Evolutionary conservation across 2,113 vertebrate genomes (phyloP).

Genomic region (Trichechus manatus): DNA sequence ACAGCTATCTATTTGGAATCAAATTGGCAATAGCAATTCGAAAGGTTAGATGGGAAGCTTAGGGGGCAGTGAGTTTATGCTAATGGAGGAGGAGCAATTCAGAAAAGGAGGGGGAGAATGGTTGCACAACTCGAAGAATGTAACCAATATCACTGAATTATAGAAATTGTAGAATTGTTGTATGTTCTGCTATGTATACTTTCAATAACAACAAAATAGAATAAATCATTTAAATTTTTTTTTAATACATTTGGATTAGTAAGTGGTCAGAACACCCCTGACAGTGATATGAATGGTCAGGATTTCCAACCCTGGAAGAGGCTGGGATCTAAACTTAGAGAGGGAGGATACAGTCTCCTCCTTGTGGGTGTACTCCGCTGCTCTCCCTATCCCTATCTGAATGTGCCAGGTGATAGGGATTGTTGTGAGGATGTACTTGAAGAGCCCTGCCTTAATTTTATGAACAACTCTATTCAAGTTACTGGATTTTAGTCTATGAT

Average conservation of each 20-base stretch:
- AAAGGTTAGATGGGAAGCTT: neutral
- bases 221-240: neutral
- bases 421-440: neutral
- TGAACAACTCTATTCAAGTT: neutral
- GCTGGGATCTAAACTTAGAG: neutral
- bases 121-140: neutral
- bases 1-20: neutral
- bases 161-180: neutral
- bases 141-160: neutral
- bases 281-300: neutral
- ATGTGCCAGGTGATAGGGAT: neutral
- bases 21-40: neutral
- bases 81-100: neutral
- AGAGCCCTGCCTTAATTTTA: neutral
- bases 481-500: neutral
- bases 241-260: neutral
- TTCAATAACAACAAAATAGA: neutral
- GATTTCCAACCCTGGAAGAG: neutral
- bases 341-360: neutral
- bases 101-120: neutral
- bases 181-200: neutral
- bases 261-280: neutral
- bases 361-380: too few relatives aligned
- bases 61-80: neutral
- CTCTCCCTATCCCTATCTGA: neutral